Conservation (phyloP, 2,797 vertebrate species). For the Gymnothorax javanicus region DNA sequence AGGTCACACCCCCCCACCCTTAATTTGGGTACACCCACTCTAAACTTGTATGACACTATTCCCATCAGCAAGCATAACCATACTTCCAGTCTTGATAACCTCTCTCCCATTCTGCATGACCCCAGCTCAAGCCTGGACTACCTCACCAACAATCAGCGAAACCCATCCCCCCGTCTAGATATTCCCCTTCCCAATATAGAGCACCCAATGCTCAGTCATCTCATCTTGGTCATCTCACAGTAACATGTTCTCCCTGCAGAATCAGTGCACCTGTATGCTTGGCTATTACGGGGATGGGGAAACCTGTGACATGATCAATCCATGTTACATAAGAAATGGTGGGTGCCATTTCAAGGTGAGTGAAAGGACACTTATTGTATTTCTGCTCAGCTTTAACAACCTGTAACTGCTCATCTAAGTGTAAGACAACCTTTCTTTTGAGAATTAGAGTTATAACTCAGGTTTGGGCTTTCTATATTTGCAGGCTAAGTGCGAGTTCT, state of each 20-base stretch:
- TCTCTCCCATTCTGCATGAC: too few relatives aligned
- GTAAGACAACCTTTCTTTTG: neutral
- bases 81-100: too few relatives aligned
- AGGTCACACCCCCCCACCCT: too few relatives aligned
- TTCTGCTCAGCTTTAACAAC: neutral
- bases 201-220: too few relatives aligned
- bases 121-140: too few relatives aligned
- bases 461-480: slow-evolving; percentile 21
- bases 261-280: slow-evolving; percentile 81
- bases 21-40: neutral
- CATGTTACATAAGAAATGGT: slow-evolving; percentile 78
- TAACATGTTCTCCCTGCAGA: slow-evolving; percentile 63
- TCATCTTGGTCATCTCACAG: neutral
- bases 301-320: slow-evolving; percentile 78
- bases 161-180: too few relatives aligned
- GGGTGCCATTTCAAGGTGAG: slow-evolving; percentile 87
- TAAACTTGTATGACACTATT: too few relatives aligned
- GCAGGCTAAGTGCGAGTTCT: slow-evolving; percentile 79
- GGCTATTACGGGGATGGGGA: slow-evolving; percentile 83
- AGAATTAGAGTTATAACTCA: too few relatives aligned
- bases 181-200: too few relatives aligned
- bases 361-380: slow-evolving; percentile 10
- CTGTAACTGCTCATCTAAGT: neutral
- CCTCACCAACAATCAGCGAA: too few relatives aligned
- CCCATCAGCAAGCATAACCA: too few relatives aligned